Base-by-base conservation (phyloP, 2,888 invertebrate species). In the Sphaerophoria rueppellii region DNA sequence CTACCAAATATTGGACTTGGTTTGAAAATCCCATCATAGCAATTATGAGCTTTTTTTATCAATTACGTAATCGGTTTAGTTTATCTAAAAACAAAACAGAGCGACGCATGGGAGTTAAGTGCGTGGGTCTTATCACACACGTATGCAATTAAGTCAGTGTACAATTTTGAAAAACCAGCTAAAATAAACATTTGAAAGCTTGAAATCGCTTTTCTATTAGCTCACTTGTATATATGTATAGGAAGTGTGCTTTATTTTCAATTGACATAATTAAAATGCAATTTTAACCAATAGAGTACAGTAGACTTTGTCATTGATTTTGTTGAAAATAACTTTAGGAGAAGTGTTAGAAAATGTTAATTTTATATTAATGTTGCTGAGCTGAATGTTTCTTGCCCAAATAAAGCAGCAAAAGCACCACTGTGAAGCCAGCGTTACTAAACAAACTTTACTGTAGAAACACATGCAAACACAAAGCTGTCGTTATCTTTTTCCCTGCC, bases 191-290 rank as follows among this genome's bases (percentile, higher is more conserved):
- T 75, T 83, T 75, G 79, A 65, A 61, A 48, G 65, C 52, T 71
- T 40, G 34, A 60, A 81, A 72, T 57, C 67, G 67, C 61, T 77
- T 67, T 60, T 58, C 60, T 69, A 69, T 24, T 65, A 63, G 54
- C 7, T 48, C 9, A 24, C 4, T 24, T 24, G 24, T 24, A 24
- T 32, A 16, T 7, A 4, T 43, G 40, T 61, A 61, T 55, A 48
- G n/a, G 24, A 34, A 34, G 57, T 74, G 61, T 72, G 83, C 80
- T 83, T 80, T 80, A 63, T 32, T 80, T 72, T 83, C 83, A 83
- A 83, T 83, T 83, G 80, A 76, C 75, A 83, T 75, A 75, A 83
- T 83, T 83, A 80, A 80, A 80, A 76, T 80, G 80, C 80, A 80
- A 80, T 83, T 79, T 83, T 54, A 52, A n/a, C 40, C 24, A 32